These are phyloP conservation scores for Xiphophorus maculatus DNA, from an alignment of 2,113 vertebrate species.

Conservation along the genomic window DNA sequence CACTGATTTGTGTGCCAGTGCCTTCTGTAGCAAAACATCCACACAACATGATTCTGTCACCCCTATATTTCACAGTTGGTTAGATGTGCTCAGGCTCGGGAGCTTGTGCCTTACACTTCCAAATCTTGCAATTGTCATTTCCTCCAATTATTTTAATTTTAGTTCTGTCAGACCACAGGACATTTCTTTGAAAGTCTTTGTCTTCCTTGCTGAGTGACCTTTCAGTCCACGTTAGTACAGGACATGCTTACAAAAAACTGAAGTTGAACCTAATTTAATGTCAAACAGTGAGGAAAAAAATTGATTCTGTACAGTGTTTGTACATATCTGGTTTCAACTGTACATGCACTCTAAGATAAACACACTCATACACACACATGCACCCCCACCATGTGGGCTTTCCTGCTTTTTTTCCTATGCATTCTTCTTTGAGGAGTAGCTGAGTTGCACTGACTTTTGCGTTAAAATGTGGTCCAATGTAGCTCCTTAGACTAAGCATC, in stretches of 20 bases:
- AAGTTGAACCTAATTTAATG: neutral
- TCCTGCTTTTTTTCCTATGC: conserved; percentile 40
- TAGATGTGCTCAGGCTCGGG: neutral
- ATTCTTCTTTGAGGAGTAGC: conserved; percentile 34
- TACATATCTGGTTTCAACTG: neutral
- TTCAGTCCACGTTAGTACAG: no score
- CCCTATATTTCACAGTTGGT: neutral
- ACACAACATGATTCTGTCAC: neutral
- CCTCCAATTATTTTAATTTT: no score
- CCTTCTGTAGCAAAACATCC: neutral
- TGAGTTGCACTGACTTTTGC: conserved; percentile 59
- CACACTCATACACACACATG: neutral
- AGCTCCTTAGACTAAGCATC: conserved; percentile 52
- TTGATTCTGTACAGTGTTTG: no score
- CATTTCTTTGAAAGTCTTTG: neutral
- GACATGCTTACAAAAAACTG: neutral
- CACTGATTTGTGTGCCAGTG: neutral
- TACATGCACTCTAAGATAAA: neutral
- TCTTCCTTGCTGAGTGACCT: no score
- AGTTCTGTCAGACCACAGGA: neutral
- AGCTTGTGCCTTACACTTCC: neutral
- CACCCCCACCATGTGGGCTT: neutral
- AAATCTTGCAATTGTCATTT: neutral
- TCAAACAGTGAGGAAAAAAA: neutral
- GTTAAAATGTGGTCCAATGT: conserved; percentile 41